phyloP scores from a whole-genome alignment of 2,888 invertebrate genomes.

The Cistogaster globosa region DNA sequence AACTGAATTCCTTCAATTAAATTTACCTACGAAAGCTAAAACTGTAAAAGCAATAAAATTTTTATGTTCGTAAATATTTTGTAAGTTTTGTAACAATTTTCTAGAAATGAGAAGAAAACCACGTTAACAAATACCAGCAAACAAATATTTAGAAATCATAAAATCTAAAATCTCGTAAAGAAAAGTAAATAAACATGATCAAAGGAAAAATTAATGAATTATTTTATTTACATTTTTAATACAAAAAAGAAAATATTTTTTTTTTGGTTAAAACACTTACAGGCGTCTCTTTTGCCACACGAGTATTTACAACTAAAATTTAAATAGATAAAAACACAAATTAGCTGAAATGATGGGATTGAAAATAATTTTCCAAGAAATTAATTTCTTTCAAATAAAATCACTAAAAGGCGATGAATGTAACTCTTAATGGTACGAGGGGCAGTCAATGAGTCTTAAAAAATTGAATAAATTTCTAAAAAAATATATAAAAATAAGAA shows the following conservation, averaged over 20 bases:
- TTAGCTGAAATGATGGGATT: constrained; percentile 1
- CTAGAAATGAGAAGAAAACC: constrained; percentile 37
- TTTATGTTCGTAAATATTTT: constrained; percentile 40
- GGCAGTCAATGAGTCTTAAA: not conserved
- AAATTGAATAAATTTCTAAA: not conserved
- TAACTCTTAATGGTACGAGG: not conserved
- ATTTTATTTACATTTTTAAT: constrained; percentile 55
- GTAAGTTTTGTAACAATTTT: not conserved
- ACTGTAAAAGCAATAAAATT: no score
- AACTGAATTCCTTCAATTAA: not conserved
- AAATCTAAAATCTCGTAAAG: not conserved
- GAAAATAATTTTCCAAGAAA: constrained; percentile 42
- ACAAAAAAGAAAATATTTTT: not conserved
- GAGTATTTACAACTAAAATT: constrained; percentile 3
- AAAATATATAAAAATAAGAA: no score
- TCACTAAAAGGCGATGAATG: not conserved
- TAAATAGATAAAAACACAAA: constrained; percentile 6
- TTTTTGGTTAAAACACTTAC: constrained; percentile 63
- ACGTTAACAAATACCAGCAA: constrained; percentile 15
- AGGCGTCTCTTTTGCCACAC: constrained; percentile 58
- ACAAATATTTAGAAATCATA: constrained; percentile 33
- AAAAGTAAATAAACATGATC: constrained; percentile 48
- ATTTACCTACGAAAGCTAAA: not conserved
- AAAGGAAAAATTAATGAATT: constrained; percentile 63
- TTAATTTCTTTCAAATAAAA: not conserved